Percentiles rank a stretch among this genome's conserved stretches.
Evolutionary conservation across 2,797 vertebrate species (phyloP).

Genomic region (Pipistrellus pipistrellus): DNA sequence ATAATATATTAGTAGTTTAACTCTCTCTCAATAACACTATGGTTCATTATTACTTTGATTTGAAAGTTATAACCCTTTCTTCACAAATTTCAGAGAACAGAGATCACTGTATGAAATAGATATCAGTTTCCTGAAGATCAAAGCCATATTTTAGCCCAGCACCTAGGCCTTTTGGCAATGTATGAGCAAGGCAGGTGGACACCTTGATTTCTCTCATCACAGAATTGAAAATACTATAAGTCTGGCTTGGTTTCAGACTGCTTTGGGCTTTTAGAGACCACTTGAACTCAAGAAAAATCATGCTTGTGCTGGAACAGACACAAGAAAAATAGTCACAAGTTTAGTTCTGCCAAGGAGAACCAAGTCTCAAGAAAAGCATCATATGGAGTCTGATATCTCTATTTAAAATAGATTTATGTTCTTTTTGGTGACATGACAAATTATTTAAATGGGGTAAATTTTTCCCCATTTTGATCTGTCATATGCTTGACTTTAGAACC

Average conservation of each 20-base stretch:
- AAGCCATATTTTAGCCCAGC: neutral
- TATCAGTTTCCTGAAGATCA: slow-evolving; percentile 29
- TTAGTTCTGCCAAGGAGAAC: slow-evolving; percentile 38
- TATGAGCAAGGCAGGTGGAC: slow-evolving; percentile 43
- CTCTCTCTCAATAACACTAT: slow-evolving; percentile 29
- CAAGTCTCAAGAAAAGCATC: slow-evolving; percentile 45
- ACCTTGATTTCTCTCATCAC: slow-evolving; percentile 53
- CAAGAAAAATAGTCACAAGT: slow-evolving; percentile 44
- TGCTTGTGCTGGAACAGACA: slow-evolving; percentile 10
- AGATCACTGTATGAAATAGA: neutral
- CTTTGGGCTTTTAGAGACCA: slow-evolving; percentile 50
- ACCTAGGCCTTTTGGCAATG: slow-evolving; percentile 21
- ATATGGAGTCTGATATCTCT: slow-evolving; percentile 18
- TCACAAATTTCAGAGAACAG: slow-evolving; percentile 42
- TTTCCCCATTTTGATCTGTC: slow-evolving; percentile 48
- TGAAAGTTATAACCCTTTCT: slow-evolving; percentile 38
- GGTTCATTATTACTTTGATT: slow-evolving; percentile 31
- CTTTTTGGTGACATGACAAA: slow-evolving; percentile 38
- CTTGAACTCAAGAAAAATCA: slow-evolving; percentile 60
- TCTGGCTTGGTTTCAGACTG: slow-evolving; percentile 57
- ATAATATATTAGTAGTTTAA: slow-evolving; percentile 57
- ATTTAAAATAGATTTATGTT: slow-evolving; percentile 32
- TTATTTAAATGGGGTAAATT: slow-evolving; percentile 37
- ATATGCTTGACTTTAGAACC: slow-evolving; percentile 51
- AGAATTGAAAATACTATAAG: slow-evolving; percentile 58